Evolutionary conservation across 2,797 vertebrate species (phyloP).

Genomic region (Catamblyrhynchus diadema): DNA sequence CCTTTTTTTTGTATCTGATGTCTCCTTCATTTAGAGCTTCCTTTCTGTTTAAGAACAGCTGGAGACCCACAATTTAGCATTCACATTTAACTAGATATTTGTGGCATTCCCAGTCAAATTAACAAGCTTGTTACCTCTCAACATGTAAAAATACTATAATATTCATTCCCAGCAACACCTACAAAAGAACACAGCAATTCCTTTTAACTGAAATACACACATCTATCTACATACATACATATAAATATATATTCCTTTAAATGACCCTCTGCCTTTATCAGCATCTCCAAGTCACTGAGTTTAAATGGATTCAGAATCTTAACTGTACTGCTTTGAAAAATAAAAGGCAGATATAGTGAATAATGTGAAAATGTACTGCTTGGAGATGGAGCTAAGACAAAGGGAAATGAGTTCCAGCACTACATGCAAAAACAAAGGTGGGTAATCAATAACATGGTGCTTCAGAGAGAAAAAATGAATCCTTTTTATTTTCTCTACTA

Average conservation of each 20-base stretch:
- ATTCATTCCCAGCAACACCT: background rate
- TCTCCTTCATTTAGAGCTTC: background rate
- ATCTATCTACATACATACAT: accelerated
- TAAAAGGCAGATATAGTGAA: background rate
- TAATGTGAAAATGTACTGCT: background rate
- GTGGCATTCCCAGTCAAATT: background rate
- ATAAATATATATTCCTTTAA: background rate
- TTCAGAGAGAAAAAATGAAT: background rate
- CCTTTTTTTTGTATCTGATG: background rate
- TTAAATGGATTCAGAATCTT: background rate
- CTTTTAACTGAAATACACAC: background rate
- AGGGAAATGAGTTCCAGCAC: background rate
- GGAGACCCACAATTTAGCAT: background rate
- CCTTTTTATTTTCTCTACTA: background rate
- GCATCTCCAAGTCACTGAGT: background rate
- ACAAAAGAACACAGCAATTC: background rate
- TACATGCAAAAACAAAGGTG: background rate
- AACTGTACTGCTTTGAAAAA: background rate
- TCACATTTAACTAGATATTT: background rate
- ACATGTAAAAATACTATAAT: background rate
- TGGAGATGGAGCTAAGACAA: background rate
- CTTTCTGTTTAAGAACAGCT: background rate
- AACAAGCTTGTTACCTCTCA: background rate
- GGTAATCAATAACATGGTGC: background rate
- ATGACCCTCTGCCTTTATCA: background rate